Percentiles rank a stretch among this genome's conserved stretches.
Evolutionary conservation across 2,797 vertebrate species (phyloP).

Genomic region (Eleutherodactylus coqui): DNA sequence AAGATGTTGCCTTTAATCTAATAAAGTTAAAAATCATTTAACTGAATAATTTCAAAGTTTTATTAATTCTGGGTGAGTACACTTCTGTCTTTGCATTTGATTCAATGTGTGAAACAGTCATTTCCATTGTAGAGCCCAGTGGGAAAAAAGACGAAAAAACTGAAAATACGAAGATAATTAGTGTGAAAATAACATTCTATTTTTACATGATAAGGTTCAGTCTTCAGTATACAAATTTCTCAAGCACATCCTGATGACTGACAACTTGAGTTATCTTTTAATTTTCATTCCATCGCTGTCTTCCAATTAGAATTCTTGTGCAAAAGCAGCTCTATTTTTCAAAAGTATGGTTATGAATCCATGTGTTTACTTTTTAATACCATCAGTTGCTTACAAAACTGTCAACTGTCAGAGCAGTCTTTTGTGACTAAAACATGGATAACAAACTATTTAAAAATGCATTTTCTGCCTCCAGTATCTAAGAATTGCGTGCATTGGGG

Average conservation of each 20-base stretch:
- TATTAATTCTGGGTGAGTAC: slow-evolving; percentile 46
- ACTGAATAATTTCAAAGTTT: slow-evolving; percentile 44
- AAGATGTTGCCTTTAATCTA: slow-evolving; percentile 31
- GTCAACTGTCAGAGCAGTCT: slow-evolving; percentile 60
- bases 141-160: slow-evolving; percentile 14
- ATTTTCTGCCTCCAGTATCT: slow-evolving; percentile 58
- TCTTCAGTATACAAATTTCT: slow-evolving; percentile 3
- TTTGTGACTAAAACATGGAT: slow-evolving; percentile 60
- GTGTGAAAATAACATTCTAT: slow-evolving; percentile 56
- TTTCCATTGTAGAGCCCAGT: slow-evolving; percentile 44
- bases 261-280: slow-evolving; percentile 58
- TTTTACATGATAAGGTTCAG: slow-evolving; percentile 51
- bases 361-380: slow-evolving; percentile 59
- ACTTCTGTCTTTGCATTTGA: slow-evolving; percentile 37
- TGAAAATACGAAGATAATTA: slow-evolving; percentile 45
- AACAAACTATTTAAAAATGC: slow-evolving; percentile 63
- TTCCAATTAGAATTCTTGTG: slow-evolving; percentile 53
- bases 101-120: slow-evolving; percentile 50
- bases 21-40: slow-evolving; percentile 42
- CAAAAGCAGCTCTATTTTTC: slow-evolving; percentile 41
- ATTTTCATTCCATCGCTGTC: slow-evolving; percentile 46
- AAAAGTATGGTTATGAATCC: slow-evolving; percentile 50
- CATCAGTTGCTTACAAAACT: slow-evolving; percentile 59
- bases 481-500: slow-evolving; percentile 54
- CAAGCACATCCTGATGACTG: slow-evolving; percentile 58